phyloP scores from a whole-genome alignment of 2,888 invertebrate genomes.

The Synergus gifuensis region DNA sequence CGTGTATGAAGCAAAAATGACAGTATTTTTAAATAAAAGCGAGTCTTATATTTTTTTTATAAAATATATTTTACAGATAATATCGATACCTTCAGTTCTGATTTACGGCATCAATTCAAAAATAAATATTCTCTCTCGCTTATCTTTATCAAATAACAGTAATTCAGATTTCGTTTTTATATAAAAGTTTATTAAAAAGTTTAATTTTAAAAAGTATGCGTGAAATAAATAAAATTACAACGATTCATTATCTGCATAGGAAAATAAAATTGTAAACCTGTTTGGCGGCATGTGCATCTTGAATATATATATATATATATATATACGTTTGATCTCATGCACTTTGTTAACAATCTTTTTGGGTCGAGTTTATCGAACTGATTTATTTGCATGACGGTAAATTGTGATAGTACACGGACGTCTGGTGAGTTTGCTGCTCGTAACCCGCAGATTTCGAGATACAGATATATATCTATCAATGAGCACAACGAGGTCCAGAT shows the following conservation, averaged over 20 bases:
- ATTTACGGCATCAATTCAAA: no score
- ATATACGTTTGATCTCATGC: slow-evolving; percentile 14
- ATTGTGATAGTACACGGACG: slow-evolving; percentile 26
- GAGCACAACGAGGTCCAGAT: slow-evolving; percentile 1
- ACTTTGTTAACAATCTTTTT: slow-evolving; percentile 31
- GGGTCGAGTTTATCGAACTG: slow-evolving; percentile 32
- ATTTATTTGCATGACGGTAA: slow-evolving; percentile 37
- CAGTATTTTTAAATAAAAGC: background rate
- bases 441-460: background rate
- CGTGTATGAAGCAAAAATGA: background rate
- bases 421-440: slow-evolving; percentile 23
- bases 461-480: slow-evolving; percentile 15
- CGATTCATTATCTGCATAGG: background rate
- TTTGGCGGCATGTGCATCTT: background rate
- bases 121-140: no score
- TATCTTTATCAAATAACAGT: no score
- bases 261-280: background rate
- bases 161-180: no score
- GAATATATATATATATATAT: background rate
- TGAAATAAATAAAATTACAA: no score
- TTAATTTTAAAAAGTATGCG: no score
- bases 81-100: no score
- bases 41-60: no score
- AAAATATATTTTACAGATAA: no score
- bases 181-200: no score